phyloP scores from a whole-genome alignment of 2,113 vertebrate species.

The Lasiurus cinereus region DNA sequence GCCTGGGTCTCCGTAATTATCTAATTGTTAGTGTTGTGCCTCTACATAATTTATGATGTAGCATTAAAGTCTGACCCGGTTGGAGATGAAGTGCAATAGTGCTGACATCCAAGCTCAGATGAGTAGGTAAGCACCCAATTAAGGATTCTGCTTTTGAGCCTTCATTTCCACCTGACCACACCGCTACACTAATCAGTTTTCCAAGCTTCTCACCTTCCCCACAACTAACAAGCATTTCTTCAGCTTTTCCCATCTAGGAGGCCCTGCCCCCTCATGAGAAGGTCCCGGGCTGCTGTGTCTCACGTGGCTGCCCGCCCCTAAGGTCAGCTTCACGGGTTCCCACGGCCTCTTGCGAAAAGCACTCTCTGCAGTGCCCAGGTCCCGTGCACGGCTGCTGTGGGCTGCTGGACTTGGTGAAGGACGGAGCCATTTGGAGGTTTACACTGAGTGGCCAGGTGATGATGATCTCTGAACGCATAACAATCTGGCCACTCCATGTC shows the following conservation, averaged over 20 bases:
- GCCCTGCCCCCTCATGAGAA: constrained; percentile 85
- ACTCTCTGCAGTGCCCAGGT: background rate
- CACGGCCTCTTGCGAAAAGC: background rate
- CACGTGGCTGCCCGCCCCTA: background rate
- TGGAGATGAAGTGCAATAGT: constrained; percentile 86
- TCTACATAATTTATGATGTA: constrained; percentile 90
- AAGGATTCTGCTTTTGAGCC: constrained; percentile 87
- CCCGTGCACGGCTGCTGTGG: background rate
- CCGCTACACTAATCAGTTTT: constrained; percentile 90
- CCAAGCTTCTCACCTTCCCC: constrained; percentile 87
- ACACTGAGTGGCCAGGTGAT: no score
- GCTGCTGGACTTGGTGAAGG: background rate
- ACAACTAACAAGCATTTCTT: constrained; percentile 88
- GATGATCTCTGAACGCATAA: no score
- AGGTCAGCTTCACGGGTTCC: constrained; percentile 16
- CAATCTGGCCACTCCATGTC: no score
- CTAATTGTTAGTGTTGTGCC: constrained; percentile 90
- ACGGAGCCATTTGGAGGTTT: background rate
- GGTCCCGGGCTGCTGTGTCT: constrained; percentile 79
- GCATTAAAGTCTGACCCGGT: constrained; percentile 90
- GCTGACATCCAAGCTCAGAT: constrained; percentile 90
- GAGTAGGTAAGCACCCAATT: constrained; percentile 91
- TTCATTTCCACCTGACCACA: constrained; percentile 89
- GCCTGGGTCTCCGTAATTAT: constrained; percentile 90
- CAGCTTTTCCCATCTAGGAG: constrained; percentile 86